These are phyloP conservation scores for Ophion slaviceki DNA, from an alignment of 2,888 invertebrate species.

Conservation along the genomic window DNA sequence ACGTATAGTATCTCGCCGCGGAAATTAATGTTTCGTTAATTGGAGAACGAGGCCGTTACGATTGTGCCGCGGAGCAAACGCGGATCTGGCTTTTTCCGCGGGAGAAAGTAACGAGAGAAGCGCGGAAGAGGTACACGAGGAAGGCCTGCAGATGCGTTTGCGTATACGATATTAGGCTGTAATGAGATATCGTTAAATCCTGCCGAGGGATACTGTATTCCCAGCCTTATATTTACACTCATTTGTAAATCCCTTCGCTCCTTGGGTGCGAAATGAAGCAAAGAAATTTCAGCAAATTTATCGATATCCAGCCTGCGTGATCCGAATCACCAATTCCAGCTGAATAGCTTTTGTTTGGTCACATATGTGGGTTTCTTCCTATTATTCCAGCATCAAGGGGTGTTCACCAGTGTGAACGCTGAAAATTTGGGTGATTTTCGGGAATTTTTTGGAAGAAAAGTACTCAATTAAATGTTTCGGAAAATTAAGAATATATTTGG, in stretches of 20 bases:
- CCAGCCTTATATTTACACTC: not conserved
- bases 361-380: not conserved
- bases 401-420: too few species aligned
- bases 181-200: slow-evolving; percentile 37
- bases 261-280: not conserved
- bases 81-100: slow-evolving; percentile 30
- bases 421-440: too few species aligned
- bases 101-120: slow-evolving; percentile 68
- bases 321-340: too few species aligned
- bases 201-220: slow-evolving; percentile 32
- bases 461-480: too few species aligned
- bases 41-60: slow-evolving; percentile 54
- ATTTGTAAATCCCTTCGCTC: not conserved
- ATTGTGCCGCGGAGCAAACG: slow-evolving; percentile 40
- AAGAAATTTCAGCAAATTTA: not conserved
- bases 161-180: slow-evolving; percentile 19
- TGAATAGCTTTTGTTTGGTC: too few species aligned
- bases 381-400: not conserved
- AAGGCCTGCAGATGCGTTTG: slow-evolving; percentile 45
- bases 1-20: slow-evolving; percentile 10
- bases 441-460: too few species aligned
- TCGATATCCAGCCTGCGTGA: not conserved
- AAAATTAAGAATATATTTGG: too few species aligned
- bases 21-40: slow-evolving; percentile 64
- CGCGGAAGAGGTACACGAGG: slow-evolving; percentile 39